phyloP scores from a whole-genome alignment of 2,888 invertebrate species.

The Pteria penguin region DNA sequence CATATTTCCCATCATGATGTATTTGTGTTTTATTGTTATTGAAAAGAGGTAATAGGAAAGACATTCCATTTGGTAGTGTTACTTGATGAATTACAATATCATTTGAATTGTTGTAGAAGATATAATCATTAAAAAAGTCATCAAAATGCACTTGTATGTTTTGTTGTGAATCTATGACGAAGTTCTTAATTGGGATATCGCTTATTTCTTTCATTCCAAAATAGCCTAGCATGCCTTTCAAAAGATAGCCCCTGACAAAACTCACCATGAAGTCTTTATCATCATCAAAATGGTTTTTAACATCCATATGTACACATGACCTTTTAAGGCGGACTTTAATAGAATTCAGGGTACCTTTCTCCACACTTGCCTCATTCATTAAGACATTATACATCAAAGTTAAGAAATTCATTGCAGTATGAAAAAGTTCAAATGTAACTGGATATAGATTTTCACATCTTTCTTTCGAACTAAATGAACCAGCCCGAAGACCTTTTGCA shows the following conservation, averaged over 20 bases:
- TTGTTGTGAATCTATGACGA: no score
- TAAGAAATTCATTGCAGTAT: conserved; percentile 20
- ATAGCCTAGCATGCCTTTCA: no score
- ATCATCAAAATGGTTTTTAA: not conserved
- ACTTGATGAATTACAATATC: no score
- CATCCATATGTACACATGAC: not conserved
- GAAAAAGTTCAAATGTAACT: conserved; percentile 32
- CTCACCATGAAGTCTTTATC: not conserved
- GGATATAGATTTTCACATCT: conserved; percentile 7
- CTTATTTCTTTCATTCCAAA: no score
- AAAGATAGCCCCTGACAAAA: not conserved
- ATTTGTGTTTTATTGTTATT: not conserved
- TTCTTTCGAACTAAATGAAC: not conserved
- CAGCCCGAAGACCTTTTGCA: conserved; percentile 17
- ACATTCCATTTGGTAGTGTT: no score
- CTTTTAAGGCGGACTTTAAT: not conserved
- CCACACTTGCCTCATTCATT: not conserved
- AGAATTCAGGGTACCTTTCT: conserved; percentile 10
- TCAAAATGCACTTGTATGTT: no score
- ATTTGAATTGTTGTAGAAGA: no score
- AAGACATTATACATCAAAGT: conserved; percentile 10
- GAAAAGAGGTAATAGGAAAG: no score
- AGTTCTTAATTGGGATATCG: no score
- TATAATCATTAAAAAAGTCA: no score
- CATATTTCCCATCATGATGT: not conserved